phyloP scores from a whole-genome alignment of 2,797 vertebrate species.

The Manis javanica region DNA sequence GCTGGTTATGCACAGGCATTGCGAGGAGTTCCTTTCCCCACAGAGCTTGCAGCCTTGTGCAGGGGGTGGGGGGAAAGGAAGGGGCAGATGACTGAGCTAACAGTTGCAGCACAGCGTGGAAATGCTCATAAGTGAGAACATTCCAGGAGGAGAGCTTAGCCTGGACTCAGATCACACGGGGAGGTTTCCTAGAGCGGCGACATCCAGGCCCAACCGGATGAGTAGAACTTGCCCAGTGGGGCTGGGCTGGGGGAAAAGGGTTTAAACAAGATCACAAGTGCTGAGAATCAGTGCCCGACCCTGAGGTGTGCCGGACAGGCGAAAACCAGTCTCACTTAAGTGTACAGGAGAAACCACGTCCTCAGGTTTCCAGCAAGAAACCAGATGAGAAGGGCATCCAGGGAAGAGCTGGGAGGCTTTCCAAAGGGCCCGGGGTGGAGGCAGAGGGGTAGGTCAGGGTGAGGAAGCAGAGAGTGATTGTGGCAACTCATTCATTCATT shows the following conservation, averaged over 20 bases:
- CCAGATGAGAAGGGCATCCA: not conserved
- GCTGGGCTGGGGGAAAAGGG: not conserved
- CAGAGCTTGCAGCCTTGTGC: not conserved
- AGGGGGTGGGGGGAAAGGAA: not conserved
- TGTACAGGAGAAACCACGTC: not conserved
- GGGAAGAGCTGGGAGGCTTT: not conserved
- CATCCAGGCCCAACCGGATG: not conserved
- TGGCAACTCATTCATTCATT: not conserved
- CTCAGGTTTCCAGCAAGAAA: not conserved
- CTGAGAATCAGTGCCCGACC: not conserved
- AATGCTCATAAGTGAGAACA: not conserved
- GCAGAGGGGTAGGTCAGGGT: not conserved
- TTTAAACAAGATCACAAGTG: not conserved
- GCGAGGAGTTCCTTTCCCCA: not conserved
- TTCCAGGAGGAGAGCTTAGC: not conserved
- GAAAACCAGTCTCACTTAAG: not conserved
- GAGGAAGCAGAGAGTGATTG: not conserved
- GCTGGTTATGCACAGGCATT: not conserved
- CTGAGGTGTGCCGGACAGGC: not conserved
- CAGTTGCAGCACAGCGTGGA: not conserved
- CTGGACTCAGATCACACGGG: not conserved
- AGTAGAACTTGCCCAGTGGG: not conserved
- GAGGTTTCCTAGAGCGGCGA: not conserved
- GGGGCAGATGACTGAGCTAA: not conserved
- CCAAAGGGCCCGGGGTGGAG: not conserved